Base-by-base conservation (phyloP, 2,797 vertebrate species). In the Sebastes reedi region DNA sequence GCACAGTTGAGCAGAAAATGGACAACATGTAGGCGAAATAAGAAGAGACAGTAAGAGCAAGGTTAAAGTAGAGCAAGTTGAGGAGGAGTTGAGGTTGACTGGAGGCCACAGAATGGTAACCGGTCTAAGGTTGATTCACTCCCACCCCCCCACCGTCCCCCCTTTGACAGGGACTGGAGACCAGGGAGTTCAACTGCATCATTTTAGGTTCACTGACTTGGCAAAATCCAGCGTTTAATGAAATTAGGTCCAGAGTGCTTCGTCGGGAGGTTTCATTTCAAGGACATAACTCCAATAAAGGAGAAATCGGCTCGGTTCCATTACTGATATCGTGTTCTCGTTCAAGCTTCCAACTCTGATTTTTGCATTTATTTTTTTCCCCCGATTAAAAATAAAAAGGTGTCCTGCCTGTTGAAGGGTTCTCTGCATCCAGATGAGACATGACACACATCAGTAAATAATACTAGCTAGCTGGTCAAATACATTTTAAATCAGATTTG, bases 161-260 rank as follows among this genome's bases (percentile, higher is more conserved):
- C 25, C 39, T 7, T 24, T 61, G 64, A 87, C 81, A 72, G 81
- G 86, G 72, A 78, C 81, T 8, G 76, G 80, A 92, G 89, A 85
- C 80, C 86, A 70, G 67, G 71, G 80, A 92, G 92, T 93, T 95
- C 91, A 93, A 87, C 84, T 72, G 83, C 85, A 88, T 94, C 87
- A 79, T 87, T 92, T 91, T 89, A 89, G 92, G 92, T 89, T 92
- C 92, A 92, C 91, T 81, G 94, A 93, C 89, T 92, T 88, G 87
- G 92, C 92, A 92, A 94, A 94, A 93, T 75, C 68, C 27, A 69
- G 52, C 79, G 16, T 94, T 93, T 95, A 94, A 94, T 93, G 81
- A 88, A 91, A 92, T 93, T 86, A 93, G 88, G 87, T 87, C 61
- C 80, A 61, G 79, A 85, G 83, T 76, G 89, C 81, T 85, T 89